These are phyloP conservation scores for Hippocampus zosterae DNA, from an alignment of 2,113 vertebrate genomes.

Conservation along the genomic window DNA sequence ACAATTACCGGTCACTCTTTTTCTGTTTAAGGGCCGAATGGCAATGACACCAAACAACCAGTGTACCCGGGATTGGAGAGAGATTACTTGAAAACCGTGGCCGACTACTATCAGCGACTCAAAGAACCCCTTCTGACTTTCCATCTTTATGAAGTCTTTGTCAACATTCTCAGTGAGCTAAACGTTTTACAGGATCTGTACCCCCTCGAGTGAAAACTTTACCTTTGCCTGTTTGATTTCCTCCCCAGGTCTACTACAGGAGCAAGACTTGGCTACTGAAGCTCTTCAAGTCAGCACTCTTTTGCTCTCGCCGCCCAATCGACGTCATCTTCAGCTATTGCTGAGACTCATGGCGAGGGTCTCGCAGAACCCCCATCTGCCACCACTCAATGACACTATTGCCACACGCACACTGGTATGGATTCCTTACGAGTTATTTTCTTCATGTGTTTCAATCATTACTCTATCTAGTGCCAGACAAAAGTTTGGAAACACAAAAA, in stretches of 20 bases:
- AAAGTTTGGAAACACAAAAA: too few relatives aligned
- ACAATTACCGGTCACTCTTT: background rate
- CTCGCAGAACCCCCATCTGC: slow-evolving; percentile 56
- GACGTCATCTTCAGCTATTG: slow-evolving; percentile 62
- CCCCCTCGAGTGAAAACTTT: background rate
- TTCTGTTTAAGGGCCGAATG: slow-evolving; percentile 52
- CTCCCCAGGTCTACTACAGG: slow-evolving; percentile 51
- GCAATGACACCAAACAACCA: slow-evolving; percentile 49
- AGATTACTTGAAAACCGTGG: slow-evolving; percentile 60
- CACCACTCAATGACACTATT: slow-evolving; percentile 57
- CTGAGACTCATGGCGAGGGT: slow-evolving; percentile 62
- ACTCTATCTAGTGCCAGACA: too few relatives aligned
- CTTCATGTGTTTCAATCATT: background rate
- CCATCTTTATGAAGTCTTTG: slow-evolving; percentile 65
- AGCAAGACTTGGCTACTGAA: slow-evolving; percentile 45
- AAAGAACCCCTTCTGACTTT: slow-evolving; percentile 63
- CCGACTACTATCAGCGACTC: slow-evolving; percentile 62
- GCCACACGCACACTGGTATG: slow-evolving; percentile 59
- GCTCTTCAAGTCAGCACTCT: slow-evolving; percentile 61
- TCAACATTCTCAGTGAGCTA: slow-evolving; percentile 65
- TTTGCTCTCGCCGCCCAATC: slow-evolving; percentile 58
- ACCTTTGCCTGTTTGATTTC: background rate
- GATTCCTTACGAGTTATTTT: background rate
- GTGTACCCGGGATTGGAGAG: slow-evolving; percentile 61
- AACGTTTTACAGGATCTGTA: background rate